A percentile compares a stretch with the other conserved stretches of the same genome.
Evolutionary conservation across 2,888 invertebrate genomes (phyloP).

Genomic region (Tholera decimalis): DNA sequence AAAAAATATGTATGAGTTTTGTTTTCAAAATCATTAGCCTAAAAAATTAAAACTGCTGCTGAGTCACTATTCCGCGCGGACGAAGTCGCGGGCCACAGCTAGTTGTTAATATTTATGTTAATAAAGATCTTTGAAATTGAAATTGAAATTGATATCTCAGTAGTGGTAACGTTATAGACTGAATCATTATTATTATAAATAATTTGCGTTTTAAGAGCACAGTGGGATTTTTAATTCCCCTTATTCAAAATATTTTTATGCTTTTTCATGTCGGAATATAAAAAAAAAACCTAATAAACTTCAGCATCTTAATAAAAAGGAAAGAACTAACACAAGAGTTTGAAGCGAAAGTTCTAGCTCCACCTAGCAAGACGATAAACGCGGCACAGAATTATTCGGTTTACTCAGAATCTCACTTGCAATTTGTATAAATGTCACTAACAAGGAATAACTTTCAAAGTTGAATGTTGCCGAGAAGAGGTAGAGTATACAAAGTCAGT

Average conservation of each 20-base stretch:
- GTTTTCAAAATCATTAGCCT: too few species aligned
- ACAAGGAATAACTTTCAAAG: constrained; percentile 56
- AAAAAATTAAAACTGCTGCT: too few species aligned
- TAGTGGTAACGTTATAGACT: too few species aligned
- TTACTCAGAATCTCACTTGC: constrained; percentile 55
- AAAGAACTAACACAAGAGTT: constrained; percentile 22
- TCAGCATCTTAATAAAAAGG: constrained; percentile 18
- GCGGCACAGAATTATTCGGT: constrained; percentile 47
- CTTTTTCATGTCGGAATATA: neutral
- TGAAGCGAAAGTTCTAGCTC: constrained; percentile 13
- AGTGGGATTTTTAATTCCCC: too few species aligned
- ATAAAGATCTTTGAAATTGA: too few species aligned
- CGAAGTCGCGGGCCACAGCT: too few species aligned
- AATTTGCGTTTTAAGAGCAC: too few species aligned
- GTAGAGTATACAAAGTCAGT: constrained; percentile 41
- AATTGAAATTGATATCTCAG: too few species aligned
- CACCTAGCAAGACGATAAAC: constrained; percentile 35
- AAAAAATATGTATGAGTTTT: too few species aligned
- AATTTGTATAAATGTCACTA: constrained; percentile 62
- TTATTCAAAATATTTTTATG: neutral
- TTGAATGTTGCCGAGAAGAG: constrained; percentile 41
- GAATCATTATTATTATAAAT: too few species aligned
- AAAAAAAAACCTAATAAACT: neutral
- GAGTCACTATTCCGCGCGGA: too few species aligned
- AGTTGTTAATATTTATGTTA: too few species aligned